Evolutionary conservation across 2,797 vertebrate species (phyloP).

Genomic region (Enteromius argenteus): DNA sequence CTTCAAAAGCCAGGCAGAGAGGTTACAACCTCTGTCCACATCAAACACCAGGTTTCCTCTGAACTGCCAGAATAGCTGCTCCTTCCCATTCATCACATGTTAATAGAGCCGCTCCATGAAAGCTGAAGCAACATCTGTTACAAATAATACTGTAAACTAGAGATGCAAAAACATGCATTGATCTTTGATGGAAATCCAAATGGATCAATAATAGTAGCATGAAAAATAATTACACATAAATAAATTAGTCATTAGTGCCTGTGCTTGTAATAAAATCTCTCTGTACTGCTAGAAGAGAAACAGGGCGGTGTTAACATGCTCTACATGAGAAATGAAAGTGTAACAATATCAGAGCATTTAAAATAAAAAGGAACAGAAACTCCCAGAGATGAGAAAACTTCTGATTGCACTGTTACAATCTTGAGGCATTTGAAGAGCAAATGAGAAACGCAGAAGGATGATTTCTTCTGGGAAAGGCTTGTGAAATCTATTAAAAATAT

Average conservation of each 20-base stretch:
- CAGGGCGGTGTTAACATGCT: neutral
- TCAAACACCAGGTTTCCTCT: conserved; percentile 39
- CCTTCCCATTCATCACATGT: neutral
- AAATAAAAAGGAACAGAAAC: conserved; percentile 11
- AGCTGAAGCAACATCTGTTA: conserved; percentile 10
- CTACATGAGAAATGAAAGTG: conserved; percentile 1
- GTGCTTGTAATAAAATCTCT: neutral
- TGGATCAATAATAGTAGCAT: neutral
- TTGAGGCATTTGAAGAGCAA: conserved; percentile 22
- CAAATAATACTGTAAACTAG: neutral
- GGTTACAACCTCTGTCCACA: conserved; percentile 22
- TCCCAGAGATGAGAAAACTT: conserved; percentile 16
- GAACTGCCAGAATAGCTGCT: conserved; percentile 39
- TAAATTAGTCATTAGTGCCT: conserved; percentile 1
- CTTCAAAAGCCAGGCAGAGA: conserved; percentile 21
- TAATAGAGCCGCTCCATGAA: neutral
- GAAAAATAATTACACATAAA: neutral
- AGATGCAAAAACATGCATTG: neutral
- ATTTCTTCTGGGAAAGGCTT: conserved; percentile 46
- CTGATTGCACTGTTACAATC: conserved; percentile 36
- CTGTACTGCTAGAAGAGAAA: conserved; percentile 2
- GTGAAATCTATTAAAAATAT: conserved; percentile 33
- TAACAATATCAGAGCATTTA: conserved; percentile 4
- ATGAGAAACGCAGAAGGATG: conserved; percentile 20
- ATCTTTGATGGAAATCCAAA: neutral